A percentile compares a stretch with the other conserved stretches of the same genome.
phyloP scores from a whole-genome alignment of 2,888 invertebrate species.

The Dryomyza anilis region DNA sequence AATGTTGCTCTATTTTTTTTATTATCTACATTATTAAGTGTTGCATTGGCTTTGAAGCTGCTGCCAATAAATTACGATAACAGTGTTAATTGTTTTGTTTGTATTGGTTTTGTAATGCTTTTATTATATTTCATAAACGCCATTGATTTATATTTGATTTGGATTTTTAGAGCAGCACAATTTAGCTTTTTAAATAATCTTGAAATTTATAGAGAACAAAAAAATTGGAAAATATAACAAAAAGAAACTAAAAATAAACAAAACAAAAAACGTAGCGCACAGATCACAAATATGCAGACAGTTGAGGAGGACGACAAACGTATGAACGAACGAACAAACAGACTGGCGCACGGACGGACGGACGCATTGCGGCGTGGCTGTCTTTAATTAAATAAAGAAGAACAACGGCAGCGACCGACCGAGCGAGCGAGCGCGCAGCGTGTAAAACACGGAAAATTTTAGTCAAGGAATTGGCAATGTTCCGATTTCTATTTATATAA shows the following conservation, averaged over 20 bases:
- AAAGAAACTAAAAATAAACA: neutral
- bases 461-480: constrained; percentile 49
- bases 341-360: too few species aligned
- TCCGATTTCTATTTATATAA: constrained; percentile 51
- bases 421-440: neutral
- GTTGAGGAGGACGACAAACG: neutral
- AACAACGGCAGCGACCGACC: constrained; percentile 24
- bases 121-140: too few species aligned
- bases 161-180: too few species aligned
- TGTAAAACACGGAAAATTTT: constrained; percentile 19
- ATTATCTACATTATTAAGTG: too few species aligned
- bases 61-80: constrained; percentile 50
- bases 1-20: too few species aligned
- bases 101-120: constrained; percentile 6
- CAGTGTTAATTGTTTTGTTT: constrained; percentile 48
- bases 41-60: constrained; percentile 19
- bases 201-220: too few species aligned
- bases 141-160: too few species aligned
- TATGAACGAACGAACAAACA: constrained; percentile 21
- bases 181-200: too few species aligned
- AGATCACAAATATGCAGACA: neutral
- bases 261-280: too few species aligned
- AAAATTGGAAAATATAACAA: neutral
- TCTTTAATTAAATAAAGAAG: neutral
- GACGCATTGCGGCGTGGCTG: constrained; percentile 8